A percentile compares a stretch with the other conserved stretches of the same genome.
phyloP scores from a whole-genome alignment of 2,888 invertebrate species.

The Apotomis turbidana region DNA sequence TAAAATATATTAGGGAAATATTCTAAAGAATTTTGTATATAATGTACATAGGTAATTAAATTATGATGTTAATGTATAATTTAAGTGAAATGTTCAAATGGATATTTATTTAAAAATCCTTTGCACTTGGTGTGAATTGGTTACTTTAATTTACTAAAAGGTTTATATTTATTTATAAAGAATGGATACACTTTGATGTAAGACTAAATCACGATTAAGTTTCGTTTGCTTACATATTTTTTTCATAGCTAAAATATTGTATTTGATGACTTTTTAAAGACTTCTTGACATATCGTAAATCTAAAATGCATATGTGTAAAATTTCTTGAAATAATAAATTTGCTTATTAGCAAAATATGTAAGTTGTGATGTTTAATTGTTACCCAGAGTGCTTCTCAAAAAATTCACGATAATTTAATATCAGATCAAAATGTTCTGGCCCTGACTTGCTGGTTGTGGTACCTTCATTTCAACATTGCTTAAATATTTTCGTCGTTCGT shows the following conservation, averaged over 20 bases:
- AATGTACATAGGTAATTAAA: slow-evolving; percentile 47
- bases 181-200: not conserved
- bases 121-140: slow-evolving; percentile 14
- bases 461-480: no score
- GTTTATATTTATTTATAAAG: not conserved
- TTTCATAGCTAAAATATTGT: slow-evolving; percentile 44
- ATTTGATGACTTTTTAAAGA: slow-evolving; percentile 74
- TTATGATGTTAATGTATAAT: slow-evolving; percentile 38
- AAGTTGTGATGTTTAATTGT: slow-evolving; percentile 21
- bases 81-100: slow-evolving; percentile 43
- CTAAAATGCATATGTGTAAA: slow-evolving; percentile 73
- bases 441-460: not conserved
- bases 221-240: not conserved
- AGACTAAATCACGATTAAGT: not conserved
- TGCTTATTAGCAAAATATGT: slow-evolving; percentile 71
- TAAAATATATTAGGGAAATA: slow-evolving; percentile 47
- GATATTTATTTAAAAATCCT: slow-evolving; percentile 32
- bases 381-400: not conserved
- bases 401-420: not conserved
- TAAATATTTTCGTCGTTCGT: no score
- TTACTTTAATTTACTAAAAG: not conserved
- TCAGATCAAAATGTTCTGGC: not conserved
- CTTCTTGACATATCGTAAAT: slow-evolving; percentile 80
- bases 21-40: slow-evolving; percentile 54
- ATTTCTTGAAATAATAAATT: slow-evolving; percentile 76